phyloP scores from a whole-genome alignment of 2,113 vertebrate species.

The Pelmatolapia mariae region DNA sequence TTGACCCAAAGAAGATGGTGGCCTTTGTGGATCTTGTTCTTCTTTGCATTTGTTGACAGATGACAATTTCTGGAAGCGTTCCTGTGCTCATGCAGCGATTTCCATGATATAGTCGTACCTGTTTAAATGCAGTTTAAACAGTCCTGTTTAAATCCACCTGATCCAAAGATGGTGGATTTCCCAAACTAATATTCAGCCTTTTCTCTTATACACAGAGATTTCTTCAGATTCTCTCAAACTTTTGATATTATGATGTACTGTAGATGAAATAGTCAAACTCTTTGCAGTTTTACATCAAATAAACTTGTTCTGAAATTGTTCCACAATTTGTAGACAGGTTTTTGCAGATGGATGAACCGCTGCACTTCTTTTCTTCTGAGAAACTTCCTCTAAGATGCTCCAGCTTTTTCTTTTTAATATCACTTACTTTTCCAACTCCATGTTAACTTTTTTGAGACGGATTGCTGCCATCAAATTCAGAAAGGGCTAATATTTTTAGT shows the following conservation, averaged over 20 bases:
- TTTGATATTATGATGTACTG: not conserved
- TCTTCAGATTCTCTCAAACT: not conserved
- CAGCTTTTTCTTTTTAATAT: not conserved
- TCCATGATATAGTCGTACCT: rapidly evolving
- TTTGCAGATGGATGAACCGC: not conserved
- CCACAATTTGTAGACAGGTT: not conserved
- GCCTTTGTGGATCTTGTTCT: not conserved
- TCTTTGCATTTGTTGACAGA: not conserved
- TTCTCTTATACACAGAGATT: not conserved
- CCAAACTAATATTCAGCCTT: not conserved
- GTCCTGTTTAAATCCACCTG: not conserved
- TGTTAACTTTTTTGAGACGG: rapidly evolving
- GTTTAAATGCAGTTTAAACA: not conserved
- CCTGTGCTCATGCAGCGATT: not conserved
- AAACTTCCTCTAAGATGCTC: not conserved
- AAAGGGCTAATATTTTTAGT: not conserved
- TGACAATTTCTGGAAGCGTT: not conserved
- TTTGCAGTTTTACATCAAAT: not conserved
- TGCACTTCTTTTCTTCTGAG: not conserved
- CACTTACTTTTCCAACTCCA: not conserved
- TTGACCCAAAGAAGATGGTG: not conserved
- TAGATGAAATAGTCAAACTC: not conserved
- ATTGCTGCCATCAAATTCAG: not conserved
- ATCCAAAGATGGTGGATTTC: not conserved
- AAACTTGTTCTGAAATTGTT: not conserved